These are phyloP conservation scores for Platysternon megacephalum DNA, from an alignment of 2,113 vertebrate species.

Conservation along the genomic window DNA sequence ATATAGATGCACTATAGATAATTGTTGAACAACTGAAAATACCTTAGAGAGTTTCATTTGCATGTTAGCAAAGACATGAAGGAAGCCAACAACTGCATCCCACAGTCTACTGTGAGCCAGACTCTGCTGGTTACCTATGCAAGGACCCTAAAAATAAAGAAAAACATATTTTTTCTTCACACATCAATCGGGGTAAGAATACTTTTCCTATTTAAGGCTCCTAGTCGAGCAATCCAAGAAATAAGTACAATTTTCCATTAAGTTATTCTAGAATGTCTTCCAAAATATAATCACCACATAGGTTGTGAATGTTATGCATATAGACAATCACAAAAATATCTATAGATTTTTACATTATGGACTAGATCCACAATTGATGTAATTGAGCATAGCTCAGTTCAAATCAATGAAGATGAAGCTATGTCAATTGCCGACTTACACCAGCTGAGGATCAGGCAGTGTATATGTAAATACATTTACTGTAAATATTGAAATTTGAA, in stretches of 20 bases:
- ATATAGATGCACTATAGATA: constrained; percentile 42
- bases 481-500: not conserved
- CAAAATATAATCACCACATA: not conserved
- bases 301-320: not conserved
- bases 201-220: not conserved
- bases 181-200: not conserved
- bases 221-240: not conserved
- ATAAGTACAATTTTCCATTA: not conserved
- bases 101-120: constrained; percentile 96
- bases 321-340: not conserved
- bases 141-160: constrained; percentile 86
- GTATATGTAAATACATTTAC: not conserved
- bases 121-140: constrained; percentile 97
- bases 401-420: not conserved
- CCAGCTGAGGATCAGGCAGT: not conserved
- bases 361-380: not conserved
- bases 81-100: constrained; percentile 97
- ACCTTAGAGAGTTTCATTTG: constrained; percentile 99
- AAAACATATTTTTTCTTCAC: not conserved
- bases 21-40: constrained; percentile 61
- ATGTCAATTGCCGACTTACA: not conserved
- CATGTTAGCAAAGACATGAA: constrained; percentile 99
- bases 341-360: not conserved
- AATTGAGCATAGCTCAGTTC: not conserved
- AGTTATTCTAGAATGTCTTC: not conserved